phyloP scores from a whole-genome alignment of 64 coral and sea anemone genomes.

The Trachythela sp. region DNA sequence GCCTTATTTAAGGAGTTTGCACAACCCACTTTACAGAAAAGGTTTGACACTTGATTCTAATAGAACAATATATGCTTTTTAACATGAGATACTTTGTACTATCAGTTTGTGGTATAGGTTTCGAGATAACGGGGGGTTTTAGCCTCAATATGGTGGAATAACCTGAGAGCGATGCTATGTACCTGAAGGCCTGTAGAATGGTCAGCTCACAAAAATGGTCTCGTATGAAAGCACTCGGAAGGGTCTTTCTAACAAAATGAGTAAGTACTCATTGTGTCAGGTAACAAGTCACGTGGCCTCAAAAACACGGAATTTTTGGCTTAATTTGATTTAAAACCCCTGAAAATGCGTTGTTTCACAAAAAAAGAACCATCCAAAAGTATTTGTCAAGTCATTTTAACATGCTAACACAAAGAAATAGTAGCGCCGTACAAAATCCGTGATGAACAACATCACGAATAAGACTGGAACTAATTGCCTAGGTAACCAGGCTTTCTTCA shows the following conservation, averaged over 20 bases:
- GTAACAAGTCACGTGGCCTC: background rate
- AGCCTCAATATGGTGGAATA: background rate
- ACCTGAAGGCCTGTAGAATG: no score
- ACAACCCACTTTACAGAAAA: constrained; percentile 4
- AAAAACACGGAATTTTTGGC: background rate
- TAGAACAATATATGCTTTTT: background rate
- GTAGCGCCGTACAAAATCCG: no score
- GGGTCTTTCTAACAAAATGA: background rate
- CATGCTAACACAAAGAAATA: no score
- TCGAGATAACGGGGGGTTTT: background rate
- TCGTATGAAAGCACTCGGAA: background rate
- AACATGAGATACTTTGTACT: constrained; percentile 5
- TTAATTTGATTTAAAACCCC: no score
- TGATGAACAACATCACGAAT: no score
- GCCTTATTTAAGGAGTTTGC: constrained; percentile 12
- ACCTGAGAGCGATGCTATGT: background rate
- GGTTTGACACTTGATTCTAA: background rate
- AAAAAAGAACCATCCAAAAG: background rate
- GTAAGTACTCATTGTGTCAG: background rate
- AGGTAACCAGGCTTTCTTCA: no score
- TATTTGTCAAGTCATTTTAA: background rate
- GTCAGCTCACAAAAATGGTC: no score
- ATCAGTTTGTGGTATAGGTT: background rate
- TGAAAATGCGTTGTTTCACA: background rate
- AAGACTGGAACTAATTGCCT: no score